These are phyloP conservation scores for Drosophila bocqueti DNA, from an alignment of 1,140 invertebrate species.

Conservation along the genomic window DNA sequence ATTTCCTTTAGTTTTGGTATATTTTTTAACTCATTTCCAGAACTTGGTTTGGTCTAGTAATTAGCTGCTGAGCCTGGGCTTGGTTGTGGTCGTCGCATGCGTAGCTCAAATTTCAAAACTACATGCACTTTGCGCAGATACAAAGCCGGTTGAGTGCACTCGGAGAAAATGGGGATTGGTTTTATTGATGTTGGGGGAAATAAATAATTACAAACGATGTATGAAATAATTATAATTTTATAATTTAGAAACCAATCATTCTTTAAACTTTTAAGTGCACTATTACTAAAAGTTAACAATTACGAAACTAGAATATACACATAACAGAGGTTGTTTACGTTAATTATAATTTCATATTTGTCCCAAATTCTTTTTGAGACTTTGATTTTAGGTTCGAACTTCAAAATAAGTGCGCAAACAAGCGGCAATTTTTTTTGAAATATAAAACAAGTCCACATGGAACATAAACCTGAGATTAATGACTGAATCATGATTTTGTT, in stretches of 20 bases:
- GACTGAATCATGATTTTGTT: too few relatives aligned
- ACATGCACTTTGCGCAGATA: conserved; percentile 81
- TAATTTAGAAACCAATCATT: too few relatives aligned
- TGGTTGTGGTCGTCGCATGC: conserved; percentile 60
- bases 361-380: not conserved
- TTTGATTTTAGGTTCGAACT: not conserved
- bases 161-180: not conserved
- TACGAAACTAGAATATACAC: too few relatives aligned
- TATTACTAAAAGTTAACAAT: too few relatives aligned
- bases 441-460: too few relatives aligned
- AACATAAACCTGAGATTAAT: not conserved
- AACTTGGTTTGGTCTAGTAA: conserved; percentile 76
- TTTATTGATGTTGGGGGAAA: not conserved
- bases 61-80: conserved; percentile 52
- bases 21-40: conserved; percentile 31
- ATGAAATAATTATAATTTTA: not conserved
- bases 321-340: too few relatives aligned
- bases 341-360: not conserved
- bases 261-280: too few relatives aligned
- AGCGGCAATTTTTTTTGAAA: too few relatives aligned
- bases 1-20: conserved; percentile 22
- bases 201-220: too few relatives aligned
- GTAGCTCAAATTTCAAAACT: conserved; percentile 82
- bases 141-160: conserved; percentile 44
- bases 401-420: too few relatives aligned